These are phyloP conservation scores for Corydoras sp. DNA, from an alignment of 2,113 vertebrate species.

Conservation along the genomic window DNA sequence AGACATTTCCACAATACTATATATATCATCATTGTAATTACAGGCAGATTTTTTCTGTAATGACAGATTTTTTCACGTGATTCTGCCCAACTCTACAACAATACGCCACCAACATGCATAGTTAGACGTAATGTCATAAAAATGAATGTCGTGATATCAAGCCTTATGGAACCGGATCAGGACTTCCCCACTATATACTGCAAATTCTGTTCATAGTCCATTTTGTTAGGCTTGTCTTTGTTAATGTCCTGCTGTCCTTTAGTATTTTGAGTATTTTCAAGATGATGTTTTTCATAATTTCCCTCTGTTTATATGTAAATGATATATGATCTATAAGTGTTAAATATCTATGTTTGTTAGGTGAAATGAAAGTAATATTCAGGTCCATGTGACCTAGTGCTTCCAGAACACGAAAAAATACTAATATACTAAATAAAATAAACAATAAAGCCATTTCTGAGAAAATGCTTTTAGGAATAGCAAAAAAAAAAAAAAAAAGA, in stretches of 20 bases:
- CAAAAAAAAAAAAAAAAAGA: slow-evolving; percentile 11
- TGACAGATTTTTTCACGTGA: too few species aligned
- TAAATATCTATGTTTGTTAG: slow-evolving; percentile 37
- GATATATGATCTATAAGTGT: slow-evolving; percentile 42
- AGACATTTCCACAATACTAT: too few species aligned
- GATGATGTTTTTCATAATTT: slow-evolving; percentile 30
- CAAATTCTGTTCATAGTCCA: slow-evolving; percentile 15
- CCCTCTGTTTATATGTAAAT: slow-evolving; percentile 44
- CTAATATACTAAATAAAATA: slow-evolving; percentile 13
- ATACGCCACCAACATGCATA: slow-evolving; percentile 13
- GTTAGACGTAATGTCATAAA: slow-evolving; percentile 5
- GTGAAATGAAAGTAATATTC: slow-evolving; percentile 22
- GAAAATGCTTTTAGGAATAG: slow-evolving; percentile 38
- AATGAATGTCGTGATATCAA: background rate
- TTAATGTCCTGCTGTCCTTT: slow-evolving; percentile 38
- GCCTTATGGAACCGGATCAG: too few species aligned
- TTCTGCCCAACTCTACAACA: too few species aligned
- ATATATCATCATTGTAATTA: too few species aligned
- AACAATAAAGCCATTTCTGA: slow-evolving; percentile 43
- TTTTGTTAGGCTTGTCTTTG: slow-evolving; percentile 32
- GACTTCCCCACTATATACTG: background rate
- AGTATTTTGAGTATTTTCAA: slow-evolving; percentile 34
- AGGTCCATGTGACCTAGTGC: slow-evolving; percentile 40
- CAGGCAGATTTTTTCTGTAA: too few species aligned
- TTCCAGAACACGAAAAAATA: slow-evolving; percentile 36